These are phyloP conservation scores for Megalonaias nervosa DNA, from an alignment of 1,140 invertebrate genomes.

Conservation along the genomic window DNA sequence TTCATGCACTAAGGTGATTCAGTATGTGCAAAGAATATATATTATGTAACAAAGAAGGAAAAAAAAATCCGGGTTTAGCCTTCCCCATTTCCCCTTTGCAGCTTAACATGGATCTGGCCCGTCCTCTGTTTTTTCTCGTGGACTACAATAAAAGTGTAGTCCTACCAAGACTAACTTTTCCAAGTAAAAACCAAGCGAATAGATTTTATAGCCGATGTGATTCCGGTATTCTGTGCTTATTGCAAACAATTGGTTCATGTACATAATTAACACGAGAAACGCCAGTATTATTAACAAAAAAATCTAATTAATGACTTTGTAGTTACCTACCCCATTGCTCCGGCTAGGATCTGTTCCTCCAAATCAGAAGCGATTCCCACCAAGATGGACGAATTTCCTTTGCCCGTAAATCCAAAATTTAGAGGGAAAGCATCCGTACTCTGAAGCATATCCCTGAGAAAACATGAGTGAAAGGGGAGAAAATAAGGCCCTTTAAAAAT, in stretches of 20 bases:
- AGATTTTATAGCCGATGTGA: neutral
- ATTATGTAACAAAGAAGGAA: too few species aligned
- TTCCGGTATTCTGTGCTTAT: neutral
- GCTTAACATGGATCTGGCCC: too few species aligned
- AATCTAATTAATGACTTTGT: neutral
- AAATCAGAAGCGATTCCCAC: conserved; percentile 58
- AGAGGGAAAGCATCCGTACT: conserved; percentile 69
- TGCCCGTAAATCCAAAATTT: conserved; percentile 71
- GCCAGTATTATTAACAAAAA: neutral
- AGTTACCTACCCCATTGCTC: conserved; percentile 67
- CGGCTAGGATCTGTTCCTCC: conserved; percentile 67
- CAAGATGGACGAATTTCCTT: conserved; percentile 64
- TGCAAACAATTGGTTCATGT: neutral
- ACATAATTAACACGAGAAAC: neutral
- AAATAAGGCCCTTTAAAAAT: too few species aligned
- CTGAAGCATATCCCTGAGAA: conserved; percentile 67
- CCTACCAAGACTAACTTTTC: too few species aligned
- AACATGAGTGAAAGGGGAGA: neutral
- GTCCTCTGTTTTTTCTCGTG: too few species aligned
- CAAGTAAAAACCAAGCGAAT: too few species aligned
- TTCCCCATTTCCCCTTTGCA: too few species aligned
- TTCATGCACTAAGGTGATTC: too few species aligned
- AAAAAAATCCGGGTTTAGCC: too few species aligned
- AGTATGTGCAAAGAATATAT: too few species aligned
- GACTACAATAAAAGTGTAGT: too few species aligned